These are phyloP conservation scores for Pomacea canaliculata DNA, from an alignment of 2,888 invertebrate species.

Conservation along the genomic window DNA sequence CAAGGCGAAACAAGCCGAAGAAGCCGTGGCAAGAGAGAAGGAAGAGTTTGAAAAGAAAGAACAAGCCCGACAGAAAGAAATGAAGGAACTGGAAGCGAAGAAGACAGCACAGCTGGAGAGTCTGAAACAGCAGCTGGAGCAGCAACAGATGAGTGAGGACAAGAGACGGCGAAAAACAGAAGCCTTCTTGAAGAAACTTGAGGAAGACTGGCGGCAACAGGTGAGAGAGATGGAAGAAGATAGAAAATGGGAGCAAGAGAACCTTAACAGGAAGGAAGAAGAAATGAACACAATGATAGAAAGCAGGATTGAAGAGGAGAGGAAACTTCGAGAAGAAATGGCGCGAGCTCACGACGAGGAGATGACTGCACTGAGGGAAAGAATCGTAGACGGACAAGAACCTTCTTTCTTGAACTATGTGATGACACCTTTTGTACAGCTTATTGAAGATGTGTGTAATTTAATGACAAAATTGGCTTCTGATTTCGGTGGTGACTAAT, in stretches of 20 bases:
- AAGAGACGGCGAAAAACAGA: neutral
- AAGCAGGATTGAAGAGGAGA: neutral
- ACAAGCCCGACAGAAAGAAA: neutral
- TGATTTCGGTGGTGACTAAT: too few relatives aligned
- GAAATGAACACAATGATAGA: neutral
- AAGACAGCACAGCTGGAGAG: neutral
- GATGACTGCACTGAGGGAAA: too few relatives aligned
- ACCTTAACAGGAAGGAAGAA: neutral
- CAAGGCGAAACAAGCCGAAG: neutral
- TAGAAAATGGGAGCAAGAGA: neutral
- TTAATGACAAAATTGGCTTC: too few relatives aligned
- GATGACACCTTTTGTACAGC: too few relatives aligned
- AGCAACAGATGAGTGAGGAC: slow-evolving; percentile 15
- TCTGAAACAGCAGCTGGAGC: slow-evolving; percentile 9
- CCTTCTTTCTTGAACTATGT: too few relatives aligned
- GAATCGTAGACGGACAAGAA: too few relatives aligned
- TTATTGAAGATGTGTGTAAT: too few relatives aligned
- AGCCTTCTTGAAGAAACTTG: slow-evolving; percentile 5
- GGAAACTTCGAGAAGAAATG: neutral
- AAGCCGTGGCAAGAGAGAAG: slow-evolving; percentile 6
- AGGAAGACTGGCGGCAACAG: neutral
- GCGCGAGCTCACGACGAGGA: too few relatives aligned
- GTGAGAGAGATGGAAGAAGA: neutral
- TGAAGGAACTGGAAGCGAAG: slow-evolving; percentile 2
- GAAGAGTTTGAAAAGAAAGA: slow-evolving; percentile 8